Evolutionary conservation across 1,140 invertebrate species (phyloP), one percentile per base, ranked within the genome.

Genomic region (Teleopsis dalmanni): DNA sequence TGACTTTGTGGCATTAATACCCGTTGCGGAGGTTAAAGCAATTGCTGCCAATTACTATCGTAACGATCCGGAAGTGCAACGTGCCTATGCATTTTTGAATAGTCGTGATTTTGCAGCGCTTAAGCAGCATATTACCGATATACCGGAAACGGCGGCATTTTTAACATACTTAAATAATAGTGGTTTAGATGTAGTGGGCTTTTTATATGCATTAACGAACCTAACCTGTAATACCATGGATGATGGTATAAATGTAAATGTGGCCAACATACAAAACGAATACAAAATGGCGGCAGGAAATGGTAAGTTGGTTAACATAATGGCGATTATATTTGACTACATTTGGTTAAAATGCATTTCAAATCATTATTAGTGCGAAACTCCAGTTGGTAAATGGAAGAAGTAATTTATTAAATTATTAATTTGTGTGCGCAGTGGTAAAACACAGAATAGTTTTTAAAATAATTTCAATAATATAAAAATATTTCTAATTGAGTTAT

Each of bases 11-110:
- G 52, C 60, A 0, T 33, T 68, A 35, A 62, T 68, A 44, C 60
- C 65, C 0, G 38, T 35, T 14, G 45, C 27, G 0, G 55, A 63
- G 38, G 59, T 68, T 4, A 55, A 62, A 44, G 22, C 55, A 22
- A 56, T 68, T 37, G 56, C 50, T 14, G 44, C 44, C 35, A 57
- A 57, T 29, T 68, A 64, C 31, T 65, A 68, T 48, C 56, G 51
- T n/a, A 52, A 64, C 10, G 65, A 68, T 45, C 45, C 48, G 19
- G 62, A 65, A 46, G 63, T 68, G 22, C 60, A 65, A 27, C 51
- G 59, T 6, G 65, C 56, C 8, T 62, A 59, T 13, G 47, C 54
- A 19, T 65, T 57, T 33, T 49, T 68, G 5, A 50, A 37, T 45
- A 62, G 57, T 44, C 35, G 36, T 13, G 46, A 53, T 21, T 64